phyloP scores from a whole-genome alignment of 2,888 invertebrate genomes.

The Calephelis perditalis region DNA sequence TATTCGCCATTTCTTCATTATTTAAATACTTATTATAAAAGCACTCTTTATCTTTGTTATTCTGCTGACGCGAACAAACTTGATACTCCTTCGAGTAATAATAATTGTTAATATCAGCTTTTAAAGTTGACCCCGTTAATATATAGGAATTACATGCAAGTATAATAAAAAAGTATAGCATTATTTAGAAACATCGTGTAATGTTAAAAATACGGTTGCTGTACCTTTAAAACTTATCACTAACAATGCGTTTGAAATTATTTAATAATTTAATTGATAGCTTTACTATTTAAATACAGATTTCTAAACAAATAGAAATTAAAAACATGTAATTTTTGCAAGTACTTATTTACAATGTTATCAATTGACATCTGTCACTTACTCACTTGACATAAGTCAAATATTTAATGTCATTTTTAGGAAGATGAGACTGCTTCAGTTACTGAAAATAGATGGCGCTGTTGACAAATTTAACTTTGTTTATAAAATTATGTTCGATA shows the following conservation, averaged over 20 bases:
- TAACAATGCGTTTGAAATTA: neutral
- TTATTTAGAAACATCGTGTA: neutral
- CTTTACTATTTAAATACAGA: too few species aligned
- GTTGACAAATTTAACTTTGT: neutral
- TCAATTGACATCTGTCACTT: conserved; percentile 15
- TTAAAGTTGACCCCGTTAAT: conserved; percentile 32
- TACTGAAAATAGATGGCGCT: conserved; percentile 15
- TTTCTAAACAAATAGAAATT: neutral
- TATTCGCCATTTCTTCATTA: conserved; percentile 48
- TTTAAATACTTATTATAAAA: neutral
- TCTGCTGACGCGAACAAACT: conserved; percentile 39
- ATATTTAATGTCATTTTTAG: conserved; percentile 2
- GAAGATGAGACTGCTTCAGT: neutral
- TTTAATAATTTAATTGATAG: neutral
- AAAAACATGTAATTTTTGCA: neutral
- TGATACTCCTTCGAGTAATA: conserved; percentile 51
- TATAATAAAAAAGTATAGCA: neutral
- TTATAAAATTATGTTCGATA: too few species aligned
- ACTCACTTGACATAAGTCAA: neutral
- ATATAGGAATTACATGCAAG: conserved; percentile 20
- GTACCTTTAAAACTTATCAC: neutral
- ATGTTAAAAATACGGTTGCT: neutral
- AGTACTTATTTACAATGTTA: neutral
- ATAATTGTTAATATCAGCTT: conserved; percentile 44
- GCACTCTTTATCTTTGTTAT: conserved; percentile 7